These are phyloP conservation scores for Nowickia ferox DNA, from an alignment of 2,888 invertebrate genomes.

Conservation along the genomic window DNA sequence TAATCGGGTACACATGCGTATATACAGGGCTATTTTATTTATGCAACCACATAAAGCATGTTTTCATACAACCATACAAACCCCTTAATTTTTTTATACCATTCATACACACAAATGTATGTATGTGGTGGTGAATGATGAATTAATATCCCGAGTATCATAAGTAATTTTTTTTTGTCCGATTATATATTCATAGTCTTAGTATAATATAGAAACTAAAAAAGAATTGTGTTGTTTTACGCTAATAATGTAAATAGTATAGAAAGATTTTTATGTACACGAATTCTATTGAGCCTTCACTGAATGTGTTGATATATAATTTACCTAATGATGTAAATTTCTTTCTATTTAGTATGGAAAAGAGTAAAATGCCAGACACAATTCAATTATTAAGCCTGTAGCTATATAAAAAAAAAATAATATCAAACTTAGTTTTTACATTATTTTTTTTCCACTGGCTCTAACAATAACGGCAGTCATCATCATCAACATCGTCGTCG, in stretches of 20 bases:
- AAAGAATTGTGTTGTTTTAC: not conserved
- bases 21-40: no score
- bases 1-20: no score
- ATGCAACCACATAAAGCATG: no score
- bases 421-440: not conserved
- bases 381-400: slow-evolving; percentile 21
- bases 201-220: not conserved
- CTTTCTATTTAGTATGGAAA: not conserved
- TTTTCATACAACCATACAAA: no score
- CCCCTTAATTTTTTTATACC: no score
- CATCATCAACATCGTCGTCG: not conserved
- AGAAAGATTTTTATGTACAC: not conserved
- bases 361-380: not conserved
- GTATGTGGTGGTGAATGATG: no score
- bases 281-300: not conserved
- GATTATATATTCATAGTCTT: no score
- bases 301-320: not conserved
- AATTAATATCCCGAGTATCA: no score
- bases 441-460: not conserved
- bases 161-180: no score
- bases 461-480: slow-evolving; percentile 30
- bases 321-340: slow-evolving; percentile 23
- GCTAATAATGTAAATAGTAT: not conserved
- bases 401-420: not conserved
- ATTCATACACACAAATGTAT: no score